Conservation (phyloP, 2,888 invertebrate species). For the Drosophila trichaetosa region DNA sequence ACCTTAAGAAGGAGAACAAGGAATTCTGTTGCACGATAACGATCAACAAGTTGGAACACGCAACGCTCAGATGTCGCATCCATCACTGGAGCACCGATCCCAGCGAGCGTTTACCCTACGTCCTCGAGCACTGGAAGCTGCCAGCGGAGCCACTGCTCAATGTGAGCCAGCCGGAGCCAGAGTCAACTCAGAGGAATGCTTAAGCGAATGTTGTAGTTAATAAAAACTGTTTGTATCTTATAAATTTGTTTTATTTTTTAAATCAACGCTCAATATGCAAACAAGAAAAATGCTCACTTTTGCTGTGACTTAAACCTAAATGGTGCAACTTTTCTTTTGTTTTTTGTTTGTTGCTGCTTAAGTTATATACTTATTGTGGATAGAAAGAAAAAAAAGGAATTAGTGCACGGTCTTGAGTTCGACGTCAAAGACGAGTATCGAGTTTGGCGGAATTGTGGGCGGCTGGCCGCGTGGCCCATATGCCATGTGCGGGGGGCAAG, state of each 20-base stretch:
- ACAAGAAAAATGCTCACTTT: constrained; percentile 11
- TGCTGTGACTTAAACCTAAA: constrained; percentile 8
- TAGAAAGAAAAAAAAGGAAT: constrained; percentile 23
- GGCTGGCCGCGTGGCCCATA: constrained; percentile 92
- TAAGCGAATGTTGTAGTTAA: constrained; percentile 17
- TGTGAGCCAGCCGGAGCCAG: constrained; percentile 10
- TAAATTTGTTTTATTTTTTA: constrained; percentile 54
- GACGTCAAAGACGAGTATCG: constrained; percentile 94
- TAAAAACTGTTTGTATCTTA: constrained; percentile 18
- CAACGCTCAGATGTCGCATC: constrained; percentile 90
- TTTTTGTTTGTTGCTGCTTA: constrained; percentile 28
- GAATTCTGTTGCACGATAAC: constrained; percentile 92
- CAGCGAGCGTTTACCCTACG: constrained; percentile 87
- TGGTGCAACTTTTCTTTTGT: background rate
- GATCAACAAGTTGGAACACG: constrained; percentile 89
- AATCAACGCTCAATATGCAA: constrained; percentile 37
- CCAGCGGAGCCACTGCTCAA: constrained; percentile 78
- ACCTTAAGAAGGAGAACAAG: constrained; percentile 91
- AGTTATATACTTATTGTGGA: constrained; percentile 32
- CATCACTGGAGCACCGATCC: constrained; percentile 91
- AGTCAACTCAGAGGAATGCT: background rate
- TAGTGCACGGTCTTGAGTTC: constrained; percentile 91
- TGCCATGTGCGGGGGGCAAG: constrained; percentile 94
- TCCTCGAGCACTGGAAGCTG: constrained; percentile 81
- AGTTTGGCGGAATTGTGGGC: constrained; percentile 94